Evolutionary conservation across 2,888 invertebrate species (phyloP).

Genomic region (Agrilus biguttatus): DNA sequence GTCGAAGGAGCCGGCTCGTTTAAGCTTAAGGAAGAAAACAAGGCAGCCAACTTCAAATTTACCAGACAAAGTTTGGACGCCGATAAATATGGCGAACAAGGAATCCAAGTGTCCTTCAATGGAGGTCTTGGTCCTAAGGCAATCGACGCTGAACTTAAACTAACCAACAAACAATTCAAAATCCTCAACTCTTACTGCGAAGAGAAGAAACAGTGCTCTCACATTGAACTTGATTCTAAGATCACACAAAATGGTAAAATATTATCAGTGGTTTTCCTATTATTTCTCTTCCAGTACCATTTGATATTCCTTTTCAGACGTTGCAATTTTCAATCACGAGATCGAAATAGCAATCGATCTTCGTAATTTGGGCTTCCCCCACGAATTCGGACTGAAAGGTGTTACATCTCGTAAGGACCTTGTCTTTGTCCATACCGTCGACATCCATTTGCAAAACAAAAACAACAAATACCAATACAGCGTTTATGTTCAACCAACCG

Average conservation of each 20-base stretch:
- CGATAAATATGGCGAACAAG: conserved; percentile 51
- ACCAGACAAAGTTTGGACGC: conserved; percentile 42
- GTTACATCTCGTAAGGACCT: conserved; percentile 45
- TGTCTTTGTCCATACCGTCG: conserved; percentile 49
- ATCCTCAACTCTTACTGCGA: conserved; percentile 60
- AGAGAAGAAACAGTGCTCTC: conserved; percentile 64
- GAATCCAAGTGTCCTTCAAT: conserved; percentile 51
- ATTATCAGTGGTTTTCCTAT: background rate
- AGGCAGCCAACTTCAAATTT: conserved; percentile 60
- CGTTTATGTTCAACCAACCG: conserved; percentile 46
- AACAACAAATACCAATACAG: conserved; percentile 61
- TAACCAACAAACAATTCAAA: conserved; percentile 59
- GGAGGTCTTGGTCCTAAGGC: conserved; percentile 54
- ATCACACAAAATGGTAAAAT: conserved; percentile 10
- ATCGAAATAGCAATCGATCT: conserved; percentile 53
- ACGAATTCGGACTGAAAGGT: conserved; percentile 58
- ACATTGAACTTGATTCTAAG: conserved; percentile 53
- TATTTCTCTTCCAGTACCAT: background rate
- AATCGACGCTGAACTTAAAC: conserved; percentile 52
- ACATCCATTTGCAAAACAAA: conserved; percentile 54
- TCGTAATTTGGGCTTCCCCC: conserved; percentile 57
- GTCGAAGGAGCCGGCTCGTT: conserved; percentile 64
- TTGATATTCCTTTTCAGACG: conserved; percentile 25
- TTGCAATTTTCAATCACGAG: conserved; percentile 42
- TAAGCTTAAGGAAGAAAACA: conserved; percentile 51